Conservation (phyloP, 2,888 invertebrate genomes). For the Athalia circularis region DNA sequence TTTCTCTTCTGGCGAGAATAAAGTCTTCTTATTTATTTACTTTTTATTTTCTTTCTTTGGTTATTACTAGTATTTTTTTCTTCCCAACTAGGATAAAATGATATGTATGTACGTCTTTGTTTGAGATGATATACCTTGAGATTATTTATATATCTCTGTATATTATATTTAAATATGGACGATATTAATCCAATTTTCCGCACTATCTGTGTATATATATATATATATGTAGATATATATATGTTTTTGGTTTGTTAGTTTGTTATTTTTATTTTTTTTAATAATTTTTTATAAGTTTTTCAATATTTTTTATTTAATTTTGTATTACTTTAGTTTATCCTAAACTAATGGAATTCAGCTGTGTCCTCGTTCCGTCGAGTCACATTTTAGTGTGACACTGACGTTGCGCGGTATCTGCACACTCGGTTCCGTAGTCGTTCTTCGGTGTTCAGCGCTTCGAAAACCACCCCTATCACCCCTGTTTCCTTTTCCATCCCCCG, state of each 20-base stretch:
- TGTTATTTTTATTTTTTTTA: constrained; percentile 23
- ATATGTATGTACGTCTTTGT: constrained; percentile 50
- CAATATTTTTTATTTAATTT: constrained; percentile 17
- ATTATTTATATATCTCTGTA: neutral
- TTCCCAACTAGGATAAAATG: constrained; percentile 47
- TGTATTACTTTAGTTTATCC: constrained; percentile 46
- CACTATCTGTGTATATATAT: neutral
- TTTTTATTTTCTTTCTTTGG: neutral
- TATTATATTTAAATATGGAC: constrained; percentile 7
- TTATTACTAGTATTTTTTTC: neutral
- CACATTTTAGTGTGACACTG: constrained; percentile 66
- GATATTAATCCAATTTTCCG: constrained; percentile 3
- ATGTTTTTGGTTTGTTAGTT: constrained; percentile 3
- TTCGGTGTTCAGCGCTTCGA: constrained; percentile 47
- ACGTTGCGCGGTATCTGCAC: constrained; percentile 60
- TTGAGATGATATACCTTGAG: neutral
- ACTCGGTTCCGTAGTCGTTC: constrained; percentile 54
- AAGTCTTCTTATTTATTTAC: neutral
- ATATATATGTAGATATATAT: constrained; percentile 4
- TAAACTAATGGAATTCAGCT: constrained; percentile 56
- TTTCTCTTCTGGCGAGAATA: neutral
- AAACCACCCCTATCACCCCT: constrained; percentile 46
- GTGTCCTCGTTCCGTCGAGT: constrained; percentile 64
- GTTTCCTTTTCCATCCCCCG: constrained; percentile 47
- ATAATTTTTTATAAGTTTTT: constrained; percentile 36